These are phyloP conservation scores for Adrianichthys oophorus DNA, from an alignment of 2,797 vertebrate genomes.

Conservation along the genomic window DNA sequence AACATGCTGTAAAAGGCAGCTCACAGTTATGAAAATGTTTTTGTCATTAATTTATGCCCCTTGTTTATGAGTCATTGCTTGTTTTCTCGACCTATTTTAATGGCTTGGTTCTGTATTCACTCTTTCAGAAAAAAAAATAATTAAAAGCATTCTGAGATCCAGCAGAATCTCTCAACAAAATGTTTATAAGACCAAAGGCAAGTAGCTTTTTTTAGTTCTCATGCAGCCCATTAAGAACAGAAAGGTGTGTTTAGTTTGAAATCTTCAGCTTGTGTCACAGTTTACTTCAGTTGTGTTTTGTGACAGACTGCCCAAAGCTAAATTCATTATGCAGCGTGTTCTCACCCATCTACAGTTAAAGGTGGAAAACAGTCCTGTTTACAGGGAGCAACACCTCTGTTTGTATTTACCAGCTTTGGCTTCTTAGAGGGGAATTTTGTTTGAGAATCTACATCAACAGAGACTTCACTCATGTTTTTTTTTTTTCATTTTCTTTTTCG, in stretches of 20 bases:
- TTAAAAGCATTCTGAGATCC: conserved; percentile 27
- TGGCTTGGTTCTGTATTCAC: conserved; percentile 18
- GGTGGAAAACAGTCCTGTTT: too few relatives aligned
- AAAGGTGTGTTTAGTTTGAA: neutral
- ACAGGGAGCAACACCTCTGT: too few relatives aligned
- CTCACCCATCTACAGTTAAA: neutral
- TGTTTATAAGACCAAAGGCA: conserved; percentile 33
- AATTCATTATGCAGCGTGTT: neutral
- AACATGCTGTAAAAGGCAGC: conserved; percentile 18
- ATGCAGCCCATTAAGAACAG: conserved; percentile 6
- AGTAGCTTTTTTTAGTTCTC: neutral
- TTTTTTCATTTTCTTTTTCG: too few relatives aligned
- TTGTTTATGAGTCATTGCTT: conserved; percentile 38
- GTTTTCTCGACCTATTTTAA: conserved; percentile 35
- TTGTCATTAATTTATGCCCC: conserved; percentile 48
- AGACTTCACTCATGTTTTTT: too few relatives aligned
- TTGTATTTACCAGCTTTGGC: too few relatives aligned
- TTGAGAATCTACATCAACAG: too few relatives aligned
- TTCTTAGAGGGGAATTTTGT: too few relatives aligned
- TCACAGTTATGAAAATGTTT: conserved; percentile 20
- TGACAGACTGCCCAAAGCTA: neutral
- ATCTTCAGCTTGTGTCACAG: too few relatives aligned
- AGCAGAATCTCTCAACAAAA: conserved; percentile 45
- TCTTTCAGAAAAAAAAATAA: conserved; percentile 18
- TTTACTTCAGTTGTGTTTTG: neutral